A percentile compares a stretch with the other conserved stretches of the same genome.
Conservation (phyloP, 2,888 invertebrate genomes). For the Ellobium chinense region DNA sequence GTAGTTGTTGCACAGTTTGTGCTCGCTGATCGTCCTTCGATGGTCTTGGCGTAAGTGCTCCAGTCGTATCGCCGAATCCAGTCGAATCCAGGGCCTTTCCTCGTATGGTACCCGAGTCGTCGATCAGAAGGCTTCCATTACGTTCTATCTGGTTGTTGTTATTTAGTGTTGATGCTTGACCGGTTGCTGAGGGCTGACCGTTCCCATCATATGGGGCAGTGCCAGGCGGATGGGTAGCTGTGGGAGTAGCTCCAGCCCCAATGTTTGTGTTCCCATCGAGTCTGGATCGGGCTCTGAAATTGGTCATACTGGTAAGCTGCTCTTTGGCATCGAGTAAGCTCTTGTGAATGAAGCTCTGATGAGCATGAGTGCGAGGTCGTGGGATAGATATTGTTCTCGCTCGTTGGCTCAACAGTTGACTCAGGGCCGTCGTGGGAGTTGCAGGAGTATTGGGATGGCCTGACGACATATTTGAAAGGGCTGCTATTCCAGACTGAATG, state of each 20-base stretch:
- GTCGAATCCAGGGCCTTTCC: background rate
- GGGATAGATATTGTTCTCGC: conserved; percentile 49
- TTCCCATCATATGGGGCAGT: too few species aligned
- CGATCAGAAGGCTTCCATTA: background rate
- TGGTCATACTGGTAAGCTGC: conserved; percentile 3
- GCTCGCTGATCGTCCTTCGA: conserved; percentile 18
- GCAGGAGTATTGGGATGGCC: background rate
- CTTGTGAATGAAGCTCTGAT: conserved; percentile 20
- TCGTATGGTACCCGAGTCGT: background rate
- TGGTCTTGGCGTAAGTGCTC: background rate
- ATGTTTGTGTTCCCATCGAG: background rate
- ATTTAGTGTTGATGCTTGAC: background rate
- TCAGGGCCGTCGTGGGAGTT: background rate
- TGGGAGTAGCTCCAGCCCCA: background rate
- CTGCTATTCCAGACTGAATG: background rate
- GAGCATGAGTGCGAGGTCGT: conserved; percentile 25
- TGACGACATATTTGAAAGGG: background rate
- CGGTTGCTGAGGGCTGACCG: background rate
- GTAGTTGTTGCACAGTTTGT: conserved; percentile 15
- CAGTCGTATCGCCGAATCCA: background rate
- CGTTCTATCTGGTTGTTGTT: background rate
- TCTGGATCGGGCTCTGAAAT: conserved; percentile 6
- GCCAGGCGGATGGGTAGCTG: background rate
- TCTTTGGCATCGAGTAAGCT: conserved; percentile 21
- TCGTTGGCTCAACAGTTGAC: conserved; percentile 30